Evolutionary conservation across 2,797 vertebrate species (phyloP), one percentile per base, ranked within the genome.

Genomic region (Chelonia mydas): DNA sequence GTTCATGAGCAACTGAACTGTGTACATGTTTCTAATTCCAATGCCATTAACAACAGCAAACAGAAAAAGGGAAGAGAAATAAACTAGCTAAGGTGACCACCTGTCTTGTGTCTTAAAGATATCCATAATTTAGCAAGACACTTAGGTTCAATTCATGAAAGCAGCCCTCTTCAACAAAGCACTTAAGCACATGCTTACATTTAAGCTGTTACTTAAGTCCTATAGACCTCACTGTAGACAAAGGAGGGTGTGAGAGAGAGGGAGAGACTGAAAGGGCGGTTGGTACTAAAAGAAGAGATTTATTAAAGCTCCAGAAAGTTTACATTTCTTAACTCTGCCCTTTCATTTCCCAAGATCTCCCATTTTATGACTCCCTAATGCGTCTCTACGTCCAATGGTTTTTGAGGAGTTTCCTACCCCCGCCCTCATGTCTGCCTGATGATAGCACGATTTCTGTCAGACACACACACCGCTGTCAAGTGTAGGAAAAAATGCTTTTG

Each of bases 11-110:
- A 93, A 74, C 11, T 92, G 51, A 93, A 74, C 11, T 92, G 51
- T 72, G 89, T 57, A 41, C 37, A 59, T 61, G 49, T 81, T 94
- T 95, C 41, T 77, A 84, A 50, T 76, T 92, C n/a, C 25, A 90
- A 28, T 49, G 84, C 23, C 53, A 51, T 79, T 89, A 89, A 51
- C 89, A 11, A 65, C 45, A 21, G 25, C 25, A 91, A 96, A 83
- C 5, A 11, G 45, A 74, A 53, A 94, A 90, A 3, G 1, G 13
- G 47, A 87, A 87, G 25, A 89, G 28, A 50, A 76, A 79, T 86
- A 84, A 57, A 53, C 47, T 81, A 49, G 21, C 37, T 57, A 89
- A 23, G 27, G 81, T 19, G 28, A n/a, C 47, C 54, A 51, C 19
- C n/a, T 61, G 4, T 84, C 13, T 41, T 11, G 72, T 51, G 45